Evolutionary conservation across 2,888 invertebrate genomes (phyloP).

Genomic region (Cataglyphis altisquamis): DNA sequence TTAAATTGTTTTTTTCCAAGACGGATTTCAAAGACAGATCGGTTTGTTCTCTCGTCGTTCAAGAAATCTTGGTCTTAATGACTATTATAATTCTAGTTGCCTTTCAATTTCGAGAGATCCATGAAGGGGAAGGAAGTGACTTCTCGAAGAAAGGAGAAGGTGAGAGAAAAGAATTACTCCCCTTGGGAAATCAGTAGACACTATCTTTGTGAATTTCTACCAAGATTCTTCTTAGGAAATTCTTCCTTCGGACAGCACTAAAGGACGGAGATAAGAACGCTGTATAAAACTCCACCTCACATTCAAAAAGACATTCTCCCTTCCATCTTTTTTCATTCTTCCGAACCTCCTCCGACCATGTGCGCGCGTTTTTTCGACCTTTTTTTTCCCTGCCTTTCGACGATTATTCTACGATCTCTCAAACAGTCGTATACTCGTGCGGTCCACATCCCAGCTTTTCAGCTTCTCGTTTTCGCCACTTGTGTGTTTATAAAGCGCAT

Average conservation of each 20-base stretch:
- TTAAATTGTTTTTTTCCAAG: not conserved
- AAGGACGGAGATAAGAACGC: constrained; percentile 15
- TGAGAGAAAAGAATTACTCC: constrained; percentile 59
- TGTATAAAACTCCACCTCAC: constrained; percentile 30
- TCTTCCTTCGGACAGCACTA: constrained; percentile 7
- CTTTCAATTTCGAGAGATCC: constrained; percentile 55
- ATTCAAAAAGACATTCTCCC: constrained; percentile 22
- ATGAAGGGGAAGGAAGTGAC: not conserved
- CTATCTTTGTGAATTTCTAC: constrained; percentile 65
- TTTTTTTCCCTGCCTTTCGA: not conserved
- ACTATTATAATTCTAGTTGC: constrained; percentile 58
- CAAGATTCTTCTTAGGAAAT: constrained; percentile 57
- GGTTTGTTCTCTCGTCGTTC: not conserved
- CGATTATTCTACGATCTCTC: not conserved
- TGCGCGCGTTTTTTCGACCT: not conserved
- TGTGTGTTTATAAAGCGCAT: not conserved
- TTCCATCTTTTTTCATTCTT: not conserved
- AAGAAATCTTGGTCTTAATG: constrained; percentile 22
- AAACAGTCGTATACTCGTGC: not conserved
- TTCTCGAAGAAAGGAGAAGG: constrained; percentile 18
- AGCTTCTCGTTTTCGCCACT: not conserved
- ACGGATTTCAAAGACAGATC: not conserved
- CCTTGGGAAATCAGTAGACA: constrained; percentile 71
- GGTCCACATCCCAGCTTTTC: not conserved
- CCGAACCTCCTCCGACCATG: not conserved